Evolutionary conservation across 35 echinoderm and acorn worm species (phyloP).

Genomic region (Amphiura filiformis): DNA sequence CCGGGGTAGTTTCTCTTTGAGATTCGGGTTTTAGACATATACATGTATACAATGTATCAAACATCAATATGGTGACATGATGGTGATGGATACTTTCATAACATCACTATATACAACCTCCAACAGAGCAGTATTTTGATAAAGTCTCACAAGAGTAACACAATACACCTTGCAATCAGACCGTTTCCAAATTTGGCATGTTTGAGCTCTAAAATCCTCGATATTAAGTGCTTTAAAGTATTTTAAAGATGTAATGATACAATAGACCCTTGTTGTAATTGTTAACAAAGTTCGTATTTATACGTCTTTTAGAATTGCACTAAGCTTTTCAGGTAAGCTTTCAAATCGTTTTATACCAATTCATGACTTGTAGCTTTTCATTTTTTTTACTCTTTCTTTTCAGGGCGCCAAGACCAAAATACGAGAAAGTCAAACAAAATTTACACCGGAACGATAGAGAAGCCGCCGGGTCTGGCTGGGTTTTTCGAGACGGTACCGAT

Average conservation of each 20-base stretch:
- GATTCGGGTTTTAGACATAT: no score
- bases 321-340: neutral
- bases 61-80: no score
- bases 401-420: constrained; percentile 6
- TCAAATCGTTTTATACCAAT: neutral
- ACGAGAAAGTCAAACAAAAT: neutral
- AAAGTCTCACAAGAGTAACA: no score
- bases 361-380: neutral
- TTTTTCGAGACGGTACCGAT: neutral
- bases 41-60: no score
- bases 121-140: no score
- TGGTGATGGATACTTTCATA: no score
- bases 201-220: no score
- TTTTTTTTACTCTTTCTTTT: neutral
- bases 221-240: no score
- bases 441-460: neutral
- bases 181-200: no score
- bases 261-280: neutral
- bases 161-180: no score
- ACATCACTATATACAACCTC: no score
- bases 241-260: neutral
- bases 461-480: neutral
- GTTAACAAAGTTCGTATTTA: neutral
- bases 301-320: neutral
- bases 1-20: no score